phyloP scores from a whole-genome alignment of 2,113 vertebrate species.

The Mustelus asterias region DNA sequence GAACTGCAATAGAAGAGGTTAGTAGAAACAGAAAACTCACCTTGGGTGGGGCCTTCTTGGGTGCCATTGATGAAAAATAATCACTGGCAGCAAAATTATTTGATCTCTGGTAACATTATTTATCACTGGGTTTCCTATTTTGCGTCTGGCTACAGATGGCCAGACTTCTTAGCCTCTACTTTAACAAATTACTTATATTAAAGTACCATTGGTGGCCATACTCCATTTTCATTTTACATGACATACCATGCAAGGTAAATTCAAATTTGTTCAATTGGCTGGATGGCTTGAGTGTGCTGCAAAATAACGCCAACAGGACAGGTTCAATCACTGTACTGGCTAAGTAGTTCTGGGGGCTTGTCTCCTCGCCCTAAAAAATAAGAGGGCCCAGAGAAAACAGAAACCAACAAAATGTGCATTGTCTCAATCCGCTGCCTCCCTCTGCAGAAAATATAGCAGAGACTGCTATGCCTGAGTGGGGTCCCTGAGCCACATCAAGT shows the following conservation, averaged over 20 bases:
- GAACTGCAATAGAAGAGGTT: too few species aligned
- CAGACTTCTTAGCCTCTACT: background rate
- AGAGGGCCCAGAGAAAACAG: too few species aligned
- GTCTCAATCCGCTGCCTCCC: too few species aligned
- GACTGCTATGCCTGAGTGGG: too few species aligned
- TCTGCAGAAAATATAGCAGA: too few species aligned
- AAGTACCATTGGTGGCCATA: too few species aligned
- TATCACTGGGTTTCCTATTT: background rate
- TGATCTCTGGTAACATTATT: background rate
- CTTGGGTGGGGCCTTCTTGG: background rate
- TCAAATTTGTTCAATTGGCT: background rate
- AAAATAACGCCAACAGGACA: too few species aligned
- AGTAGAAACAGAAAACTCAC: too few species aligned
- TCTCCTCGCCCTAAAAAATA: background rate
- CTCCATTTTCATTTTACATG: background rate
- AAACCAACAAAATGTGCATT: too few species aligned
- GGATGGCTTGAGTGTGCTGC: too few species aligned
- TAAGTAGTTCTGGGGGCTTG: background rate
- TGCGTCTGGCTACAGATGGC: background rate
- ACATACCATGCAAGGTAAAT: background rate
- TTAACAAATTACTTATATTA: background rate
- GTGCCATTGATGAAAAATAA: background rate
- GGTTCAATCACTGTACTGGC: too few species aligned
- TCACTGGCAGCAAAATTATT: background rate
- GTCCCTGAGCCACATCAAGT: too few species aligned